These are phyloP conservation scores for Sclerodermus sp. DNA, from an alignment of 2,888 invertebrate species.

Conservation along the genomic window DNA sequence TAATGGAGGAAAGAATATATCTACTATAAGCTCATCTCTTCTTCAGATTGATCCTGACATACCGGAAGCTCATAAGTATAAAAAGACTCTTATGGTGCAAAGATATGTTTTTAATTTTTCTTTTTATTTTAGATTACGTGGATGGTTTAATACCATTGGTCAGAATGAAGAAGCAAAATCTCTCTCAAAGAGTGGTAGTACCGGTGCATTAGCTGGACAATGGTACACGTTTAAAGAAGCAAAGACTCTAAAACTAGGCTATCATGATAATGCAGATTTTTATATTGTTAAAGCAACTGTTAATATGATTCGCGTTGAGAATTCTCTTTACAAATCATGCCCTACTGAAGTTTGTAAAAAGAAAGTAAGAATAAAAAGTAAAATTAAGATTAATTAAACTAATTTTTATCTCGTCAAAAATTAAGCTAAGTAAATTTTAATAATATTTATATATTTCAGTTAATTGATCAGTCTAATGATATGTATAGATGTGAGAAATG, in stretches of 20 bases:
- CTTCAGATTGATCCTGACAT: slow-evolving; percentile 87
- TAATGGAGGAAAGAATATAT: slow-evolving; percentile 76
- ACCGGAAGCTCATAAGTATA: slow-evolving; percentile 73
- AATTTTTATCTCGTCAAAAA: not conserved
- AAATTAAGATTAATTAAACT: not conserved
- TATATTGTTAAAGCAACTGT: slow-evolving; percentile 79
- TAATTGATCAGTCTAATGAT: slow-evolving; percentile 85
- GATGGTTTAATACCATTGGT: slow-evolving; percentile 90
- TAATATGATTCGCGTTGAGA: slow-evolving; percentile 77
- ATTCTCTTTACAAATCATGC: slow-evolving; percentile 89
- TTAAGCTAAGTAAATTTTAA: not conserved
- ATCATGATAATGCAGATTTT: slow-evolving; percentile 79
- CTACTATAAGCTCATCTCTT: slow-evolving; percentile 64
- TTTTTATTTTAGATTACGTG: slow-evolving; percentile 63
- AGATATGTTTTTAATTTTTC: not conserved
- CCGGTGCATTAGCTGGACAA: slow-evolving; percentile 61
- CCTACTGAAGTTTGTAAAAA: slow-evolving; percentile 90
- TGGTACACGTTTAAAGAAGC: slow-evolving; percentile 81
- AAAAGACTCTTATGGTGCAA: not conserved
- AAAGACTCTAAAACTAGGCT: slow-evolving; percentile 69
- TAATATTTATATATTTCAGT: slow-evolving; percentile 39
- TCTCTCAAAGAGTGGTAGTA: slow-evolving; percentile 60
- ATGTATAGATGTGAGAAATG: slow-evolving; percentile 96
- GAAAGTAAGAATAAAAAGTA: slow-evolving; percentile 62
- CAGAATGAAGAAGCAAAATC: slow-evolving; percentile 65